A percentile compares a stretch with the other conserved stretches of the same genome.
Evolutionary conservation across 2,888 invertebrate genomes (phyloP).

Genomic region (Drepana falcataria): DNA sequence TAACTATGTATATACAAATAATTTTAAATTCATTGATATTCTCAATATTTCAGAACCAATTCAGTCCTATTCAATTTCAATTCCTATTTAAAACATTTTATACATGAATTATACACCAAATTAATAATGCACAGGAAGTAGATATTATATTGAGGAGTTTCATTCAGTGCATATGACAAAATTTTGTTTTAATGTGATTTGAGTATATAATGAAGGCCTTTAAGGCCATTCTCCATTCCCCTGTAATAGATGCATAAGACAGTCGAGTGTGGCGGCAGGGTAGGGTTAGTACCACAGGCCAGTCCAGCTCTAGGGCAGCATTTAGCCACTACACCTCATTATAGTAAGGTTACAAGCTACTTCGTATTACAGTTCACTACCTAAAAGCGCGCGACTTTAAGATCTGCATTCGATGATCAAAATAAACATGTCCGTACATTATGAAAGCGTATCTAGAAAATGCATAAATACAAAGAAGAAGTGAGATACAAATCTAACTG

Average conservation of each 20-base stretch:
- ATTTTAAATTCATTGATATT: no score
- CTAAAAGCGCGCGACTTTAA: conserved; percentile 42
- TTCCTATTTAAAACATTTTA: no score
- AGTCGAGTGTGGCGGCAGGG: conserved; percentile 5
- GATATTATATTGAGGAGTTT: background rate
- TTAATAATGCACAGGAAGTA: no score
- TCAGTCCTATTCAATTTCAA: no score
- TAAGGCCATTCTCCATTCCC: background rate
- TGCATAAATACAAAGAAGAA: conserved; percentile 62
- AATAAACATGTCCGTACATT: conserved; percentile 37
- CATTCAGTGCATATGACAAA: background rate
- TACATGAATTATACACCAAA: no score
- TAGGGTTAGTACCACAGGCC: no score
- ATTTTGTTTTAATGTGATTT: no score
- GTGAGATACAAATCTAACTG: conserved; percentile 49
- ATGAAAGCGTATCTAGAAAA: conserved; percentile 64
- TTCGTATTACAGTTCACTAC: conserved; percentile 31
- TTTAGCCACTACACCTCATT: conserved; percentile 17
- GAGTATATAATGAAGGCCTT: background rate
- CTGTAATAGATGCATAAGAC: background rate
- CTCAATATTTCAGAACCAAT: no score
- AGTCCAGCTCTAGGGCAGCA: background rate
- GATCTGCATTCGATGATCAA: conserved; percentile 49
- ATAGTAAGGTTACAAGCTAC: conserved; percentile 45
- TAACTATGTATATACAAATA: no score